A percentile compares a stretch with the other conserved stretches of the same genome.
These are phyloP conservation scores for Saccopteryx leptura DNA, from an alignment of 2,113 vertebrate genomes.

Conservation along the genomic window DNA sequence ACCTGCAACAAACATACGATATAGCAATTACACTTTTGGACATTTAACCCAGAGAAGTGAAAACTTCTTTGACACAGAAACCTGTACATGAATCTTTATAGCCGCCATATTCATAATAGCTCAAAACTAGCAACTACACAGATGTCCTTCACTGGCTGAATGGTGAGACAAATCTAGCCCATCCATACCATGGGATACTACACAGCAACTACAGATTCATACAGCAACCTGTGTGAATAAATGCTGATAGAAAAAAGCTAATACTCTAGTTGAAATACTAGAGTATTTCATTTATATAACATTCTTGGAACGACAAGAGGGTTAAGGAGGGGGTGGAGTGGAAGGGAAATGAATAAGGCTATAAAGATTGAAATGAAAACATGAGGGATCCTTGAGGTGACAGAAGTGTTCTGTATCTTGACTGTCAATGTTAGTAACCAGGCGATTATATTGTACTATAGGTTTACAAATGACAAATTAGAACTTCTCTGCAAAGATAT, in stretches of 20 bases:
- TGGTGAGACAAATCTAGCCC: not conserved
- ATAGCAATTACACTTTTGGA: not conserved
- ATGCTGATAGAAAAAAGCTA: not conserved
- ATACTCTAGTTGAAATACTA: not conserved
- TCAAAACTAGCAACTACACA: not conserved
- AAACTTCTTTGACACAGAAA: not conserved
- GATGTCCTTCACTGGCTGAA: not conserved
- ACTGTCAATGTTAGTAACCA: not conserved
- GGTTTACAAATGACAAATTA: slow-evolving; percentile 9
- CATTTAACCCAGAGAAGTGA: not conserved
- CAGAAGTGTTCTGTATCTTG: not conserved
- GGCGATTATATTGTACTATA: not conserved
- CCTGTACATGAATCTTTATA: not conserved
- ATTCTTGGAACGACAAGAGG: not conserved
- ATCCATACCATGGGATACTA: not conserved
- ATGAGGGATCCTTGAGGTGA: not conserved
- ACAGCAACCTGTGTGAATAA: not conserved
- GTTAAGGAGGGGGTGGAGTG: not conserved
- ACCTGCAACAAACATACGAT: not conserved
- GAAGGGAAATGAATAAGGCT: not conserved
- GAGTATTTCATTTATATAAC: not conserved
- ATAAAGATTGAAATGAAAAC: not conserved
- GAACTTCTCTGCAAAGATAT: slow-evolving; percentile 23
- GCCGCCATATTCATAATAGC: not conserved
- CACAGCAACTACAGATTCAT: not conserved